phyloP scores from a whole-genome alignment of 2,888 invertebrate genomes.

The Pteria penguin region DNA sequence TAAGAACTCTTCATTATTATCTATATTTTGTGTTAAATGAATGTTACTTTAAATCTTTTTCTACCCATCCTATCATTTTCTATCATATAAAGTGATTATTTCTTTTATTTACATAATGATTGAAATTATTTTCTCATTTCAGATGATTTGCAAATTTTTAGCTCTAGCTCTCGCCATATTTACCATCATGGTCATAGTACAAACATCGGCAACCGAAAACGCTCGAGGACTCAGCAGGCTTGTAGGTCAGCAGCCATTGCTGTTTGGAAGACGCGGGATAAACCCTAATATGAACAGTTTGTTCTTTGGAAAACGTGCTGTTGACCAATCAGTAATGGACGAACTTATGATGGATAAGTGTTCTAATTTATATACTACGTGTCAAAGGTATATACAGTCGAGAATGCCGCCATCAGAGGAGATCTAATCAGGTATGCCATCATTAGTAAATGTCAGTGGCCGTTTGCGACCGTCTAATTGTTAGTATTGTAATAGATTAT shows the following conservation, averaged over 20 bases:
- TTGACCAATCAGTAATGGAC: slow-evolving; percentile 17
- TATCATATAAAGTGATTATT: too few relatives aligned
- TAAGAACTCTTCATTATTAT: too few relatives aligned
- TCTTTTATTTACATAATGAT: too few relatives aligned
- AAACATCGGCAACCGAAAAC: slow-evolving; percentile 11
- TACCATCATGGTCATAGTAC: not conserved
- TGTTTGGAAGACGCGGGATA: slow-evolving; percentile 68
- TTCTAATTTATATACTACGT: slow-evolving; percentile 1
- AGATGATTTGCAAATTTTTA: not conserved
- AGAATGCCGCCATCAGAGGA: not conserved
- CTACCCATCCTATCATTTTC: too few relatives aligned
- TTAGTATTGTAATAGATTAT: too few relatives aligned
- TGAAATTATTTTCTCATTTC: not conserved
- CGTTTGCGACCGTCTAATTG: too few relatives aligned
- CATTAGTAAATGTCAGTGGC: too few relatives aligned
- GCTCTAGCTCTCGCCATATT: not conserved
- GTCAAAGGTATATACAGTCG: not conserved
- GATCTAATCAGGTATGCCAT: too few relatives aligned
- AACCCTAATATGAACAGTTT: slow-evolving; percentile 74
- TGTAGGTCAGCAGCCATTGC: slow-evolving; percentile 61
- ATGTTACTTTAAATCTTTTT: too few relatives aligned
- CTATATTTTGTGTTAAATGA: too few relatives aligned
- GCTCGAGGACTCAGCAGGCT: slow-evolving; percentile 46
- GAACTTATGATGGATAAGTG: slow-evolving; percentile 24
- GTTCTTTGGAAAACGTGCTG: slow-evolving; percentile 70